Evolutionary conservation across 2,888 invertebrate genomes (phyloP).

Genomic region (Dolichopus griseipennis): DNA sequence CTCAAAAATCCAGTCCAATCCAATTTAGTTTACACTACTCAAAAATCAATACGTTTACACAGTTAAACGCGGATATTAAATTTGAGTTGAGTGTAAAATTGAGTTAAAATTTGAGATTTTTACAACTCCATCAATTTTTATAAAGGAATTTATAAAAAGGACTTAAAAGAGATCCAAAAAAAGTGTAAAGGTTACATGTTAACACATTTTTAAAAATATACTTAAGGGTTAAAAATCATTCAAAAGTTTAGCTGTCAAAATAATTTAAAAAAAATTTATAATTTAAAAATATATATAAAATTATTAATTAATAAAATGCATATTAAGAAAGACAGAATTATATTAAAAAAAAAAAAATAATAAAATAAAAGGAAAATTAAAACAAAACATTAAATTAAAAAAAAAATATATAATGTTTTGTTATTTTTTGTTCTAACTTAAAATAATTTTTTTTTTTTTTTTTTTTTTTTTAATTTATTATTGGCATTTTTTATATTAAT

Average conservation of each 20-base stretch:
- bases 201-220: neutral
- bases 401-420: conserved; percentile 7
- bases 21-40: too few species aligned
- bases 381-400: too few species aligned
- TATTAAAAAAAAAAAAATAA: conserved; percentile 15
- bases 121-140: too few species aligned
- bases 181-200: neutral
- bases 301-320: conserved; percentile 15
- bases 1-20: too few species aligned
- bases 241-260: conserved; percentile 11
- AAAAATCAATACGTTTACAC: too few species aligned
- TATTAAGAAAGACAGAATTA: conserved; percentile 21
- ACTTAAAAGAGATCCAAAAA: too few species aligned
- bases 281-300: conserved; percentile 19
- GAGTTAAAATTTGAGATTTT: too few species aligned
- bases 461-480: conserved; percentile 6
- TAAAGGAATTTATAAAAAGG: too few species aligned
- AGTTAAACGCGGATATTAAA: too few species aligned
- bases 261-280: conserved; percentile 20
- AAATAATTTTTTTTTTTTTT: conserved; percentile 12
- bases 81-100: too few species aligned
- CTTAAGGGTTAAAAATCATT: neutral
- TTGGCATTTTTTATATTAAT: conserved; percentile 13
- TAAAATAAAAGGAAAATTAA: neutral
- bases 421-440: conserved; percentile 13